Conservation (phyloP, 2,797 vertebrate genomes). For the Chrysocyon brachyurus region DNA sequence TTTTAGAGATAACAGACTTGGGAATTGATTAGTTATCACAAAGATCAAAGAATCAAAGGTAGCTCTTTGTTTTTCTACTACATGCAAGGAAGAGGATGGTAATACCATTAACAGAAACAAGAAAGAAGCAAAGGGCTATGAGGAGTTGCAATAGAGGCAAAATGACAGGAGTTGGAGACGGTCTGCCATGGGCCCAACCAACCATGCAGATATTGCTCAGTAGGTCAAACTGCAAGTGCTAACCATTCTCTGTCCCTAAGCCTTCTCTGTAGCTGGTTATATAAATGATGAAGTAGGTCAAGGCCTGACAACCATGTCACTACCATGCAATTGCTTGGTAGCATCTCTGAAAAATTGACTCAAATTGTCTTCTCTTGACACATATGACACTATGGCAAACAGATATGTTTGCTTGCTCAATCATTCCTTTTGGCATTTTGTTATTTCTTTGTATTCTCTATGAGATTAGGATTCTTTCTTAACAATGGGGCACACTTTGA, state of each 20-base stretch:
- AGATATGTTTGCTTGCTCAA: background rate
- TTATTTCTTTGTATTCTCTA: background rate
- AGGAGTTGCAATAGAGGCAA: background rate
- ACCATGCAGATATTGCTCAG: background rate
- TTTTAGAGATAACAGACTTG: background rate
- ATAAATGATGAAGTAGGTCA: conserved; percentile 4
- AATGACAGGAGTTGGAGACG: background rate
- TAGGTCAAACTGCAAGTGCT: background rate
- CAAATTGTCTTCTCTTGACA: background rate
- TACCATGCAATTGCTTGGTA: background rate
- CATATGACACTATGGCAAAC: background rate
- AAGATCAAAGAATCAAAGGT: background rate
- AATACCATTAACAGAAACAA: background rate
- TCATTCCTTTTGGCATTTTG: background rate
- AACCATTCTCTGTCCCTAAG: background rate
- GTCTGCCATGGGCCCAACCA: background rate
- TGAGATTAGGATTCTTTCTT: background rate
- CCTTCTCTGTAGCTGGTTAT: background rate
- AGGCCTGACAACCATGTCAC: background rate
- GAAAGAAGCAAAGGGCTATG: background rate
- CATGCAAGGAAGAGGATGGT: background rate
- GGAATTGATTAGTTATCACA: background rate
- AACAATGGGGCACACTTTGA: background rate
- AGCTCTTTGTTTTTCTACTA: conserved; percentile 1
- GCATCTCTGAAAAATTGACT: background rate